Percentiles rank a stretch among this genome's conserved stretches.
These are phyloP conservation scores for Spilosoma lubricipeda DNA, from an alignment of 2,888 invertebrate species.

Conservation along the genomic window DNA sequence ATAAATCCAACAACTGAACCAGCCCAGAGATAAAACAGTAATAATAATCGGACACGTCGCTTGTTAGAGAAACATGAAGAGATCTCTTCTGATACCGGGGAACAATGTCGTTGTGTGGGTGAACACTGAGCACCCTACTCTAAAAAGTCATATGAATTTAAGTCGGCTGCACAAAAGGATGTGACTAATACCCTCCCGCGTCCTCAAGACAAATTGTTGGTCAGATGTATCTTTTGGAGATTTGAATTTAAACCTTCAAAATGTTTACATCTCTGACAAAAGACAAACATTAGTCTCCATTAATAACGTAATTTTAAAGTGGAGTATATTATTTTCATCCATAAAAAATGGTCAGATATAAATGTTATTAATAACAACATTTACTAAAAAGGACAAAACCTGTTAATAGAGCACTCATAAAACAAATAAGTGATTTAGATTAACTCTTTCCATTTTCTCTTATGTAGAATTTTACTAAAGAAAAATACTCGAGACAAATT, in stretches of 20 bases:
- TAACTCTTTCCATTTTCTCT: constrained; percentile 40
- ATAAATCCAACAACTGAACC: constrained; percentile 51
- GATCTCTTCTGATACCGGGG: constrained; percentile 78
- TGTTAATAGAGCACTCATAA: constrained; percentile 28
- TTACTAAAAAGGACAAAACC: not conserved
- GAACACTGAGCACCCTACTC: constrained; percentile 64
- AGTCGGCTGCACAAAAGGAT: constrained; percentile 58
- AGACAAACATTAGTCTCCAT: constrained; percentile 37
- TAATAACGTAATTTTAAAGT: constrained; percentile 18
- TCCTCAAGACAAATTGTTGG: constrained; percentile 71
- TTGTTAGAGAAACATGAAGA: constrained; percentile 84
- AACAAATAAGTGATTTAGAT: constrained; percentile 34
- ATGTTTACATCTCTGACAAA: constrained; percentile 32
- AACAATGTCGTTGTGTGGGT: constrained; percentile 80
- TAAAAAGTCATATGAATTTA: constrained; percentile 53
- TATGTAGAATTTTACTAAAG: constrained; percentile 48
- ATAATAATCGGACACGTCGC: constrained; percentile 84
- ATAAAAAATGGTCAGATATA: not conserved
- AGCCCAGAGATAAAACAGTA: constrained; percentile 74
- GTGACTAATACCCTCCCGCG: constrained; percentile 67
- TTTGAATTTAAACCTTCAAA: constrained; percentile 44
- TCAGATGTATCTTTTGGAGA: constrained; percentile 59
- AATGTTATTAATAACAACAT: not conserved
- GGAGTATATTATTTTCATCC: not conserved
- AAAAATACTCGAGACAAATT: constrained; percentile 60